Conservation (phyloP, 2,113 vertebrate genomes). For the Callithrix jacchus region DNA sequence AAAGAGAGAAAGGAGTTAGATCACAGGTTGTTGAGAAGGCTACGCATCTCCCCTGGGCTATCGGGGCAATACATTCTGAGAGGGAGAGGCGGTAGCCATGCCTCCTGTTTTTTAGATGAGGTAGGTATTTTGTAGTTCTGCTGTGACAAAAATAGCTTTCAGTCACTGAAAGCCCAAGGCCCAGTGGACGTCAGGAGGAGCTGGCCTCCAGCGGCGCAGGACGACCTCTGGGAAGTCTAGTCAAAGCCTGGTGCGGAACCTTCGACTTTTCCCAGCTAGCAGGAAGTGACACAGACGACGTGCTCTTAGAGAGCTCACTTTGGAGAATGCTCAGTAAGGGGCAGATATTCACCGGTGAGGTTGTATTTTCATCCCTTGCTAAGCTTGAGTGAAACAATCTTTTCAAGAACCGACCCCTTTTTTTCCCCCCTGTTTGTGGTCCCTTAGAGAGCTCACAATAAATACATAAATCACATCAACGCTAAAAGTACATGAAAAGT, state of each 20-base stretch:
- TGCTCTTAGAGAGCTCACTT: not conserved
- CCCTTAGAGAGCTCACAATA: slow-evolving; percentile 8
- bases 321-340: not conserved
- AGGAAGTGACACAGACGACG: not conserved
- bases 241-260: not conserved
- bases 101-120: not conserved
- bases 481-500: not conserved
- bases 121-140: not conserved
- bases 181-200: not conserved
- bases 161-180: not conserved
- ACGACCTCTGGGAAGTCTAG: not conserved
- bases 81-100: not conserved
- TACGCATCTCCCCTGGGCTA: not conserved
- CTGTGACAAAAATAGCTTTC: not conserved
- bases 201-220: not conserved
- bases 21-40: not conserved
- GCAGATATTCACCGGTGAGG: not conserved
- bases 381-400: not conserved
- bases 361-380: not conserved
- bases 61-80: not conserved
- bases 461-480: slow-evolving; percentile 36
- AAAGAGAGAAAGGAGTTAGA: not conserved
- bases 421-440: not conserved
- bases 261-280: not conserved
- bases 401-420: not conserved